A percentile compares a stretch with the other conserved stretches of the same genome.
phyloP scores from a whole-genome alignment of 2,797 vertebrate species.

The Myotis vivesi region DNA sequence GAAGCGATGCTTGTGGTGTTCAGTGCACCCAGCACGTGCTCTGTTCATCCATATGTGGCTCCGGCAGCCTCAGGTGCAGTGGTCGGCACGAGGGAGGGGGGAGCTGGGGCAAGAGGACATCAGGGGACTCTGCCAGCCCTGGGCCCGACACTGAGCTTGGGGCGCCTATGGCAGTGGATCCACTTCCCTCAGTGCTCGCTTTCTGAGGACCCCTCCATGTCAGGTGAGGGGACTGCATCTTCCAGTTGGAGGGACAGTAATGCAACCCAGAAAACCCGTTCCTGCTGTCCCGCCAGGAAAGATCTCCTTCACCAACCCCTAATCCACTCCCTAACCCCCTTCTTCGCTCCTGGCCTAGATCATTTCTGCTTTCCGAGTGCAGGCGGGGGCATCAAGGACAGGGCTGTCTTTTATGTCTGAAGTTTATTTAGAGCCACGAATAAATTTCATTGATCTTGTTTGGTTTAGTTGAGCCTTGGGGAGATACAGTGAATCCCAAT shows the following conservation, averaged over 20 bases:
- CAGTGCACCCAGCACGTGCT: not conserved
- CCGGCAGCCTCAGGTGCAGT: not conserved
- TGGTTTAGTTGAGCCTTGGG: constrained; percentile 43
- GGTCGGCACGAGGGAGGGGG: not conserved
- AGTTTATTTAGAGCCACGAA: constrained; percentile 39
- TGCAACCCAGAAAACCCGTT: not conserved
- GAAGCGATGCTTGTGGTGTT: not conserved
- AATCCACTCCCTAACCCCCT: not conserved
- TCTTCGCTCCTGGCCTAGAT: not conserved
- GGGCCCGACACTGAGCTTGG: not conserved
- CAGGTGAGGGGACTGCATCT: not conserved
- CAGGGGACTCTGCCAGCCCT: not conserved
- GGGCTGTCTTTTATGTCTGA: not conserved
- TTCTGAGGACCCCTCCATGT: not conserved
- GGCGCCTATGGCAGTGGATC: not conserved
- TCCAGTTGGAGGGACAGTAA: not conserved
- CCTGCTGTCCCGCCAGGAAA: not conserved
- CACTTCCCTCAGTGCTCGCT: not conserved
- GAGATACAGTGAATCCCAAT: constrained; percentile 13
- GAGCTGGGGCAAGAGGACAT: not conserved
- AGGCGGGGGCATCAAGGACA: not conserved
- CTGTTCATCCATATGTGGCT: not conserved
- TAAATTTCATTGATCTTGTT: constrained; percentile 46
- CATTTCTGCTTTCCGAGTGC: not conserved
- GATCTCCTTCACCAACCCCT: not conserved